Conservation (phyloP, 2,113 vertebrate genomes). For the Panurus biarmicus region DNA sequence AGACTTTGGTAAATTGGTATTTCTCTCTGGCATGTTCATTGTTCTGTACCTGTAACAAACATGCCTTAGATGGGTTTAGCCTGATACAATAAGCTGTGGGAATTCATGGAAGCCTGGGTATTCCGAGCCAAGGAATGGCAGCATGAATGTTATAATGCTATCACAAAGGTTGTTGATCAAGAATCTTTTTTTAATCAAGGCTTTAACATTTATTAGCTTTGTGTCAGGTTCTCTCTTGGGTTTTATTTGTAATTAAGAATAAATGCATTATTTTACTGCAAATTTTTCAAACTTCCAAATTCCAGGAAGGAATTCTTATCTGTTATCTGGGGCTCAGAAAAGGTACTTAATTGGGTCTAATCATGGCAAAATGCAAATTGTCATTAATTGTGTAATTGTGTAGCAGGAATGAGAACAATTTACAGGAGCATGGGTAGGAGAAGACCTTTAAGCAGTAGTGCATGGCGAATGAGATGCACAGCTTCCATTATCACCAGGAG, state of each 20-base stretch:
- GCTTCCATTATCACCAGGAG: constrained; percentile 4
- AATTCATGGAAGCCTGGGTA: not conserved
- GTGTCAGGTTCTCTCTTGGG: not conserved
- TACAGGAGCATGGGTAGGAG: not conserved
- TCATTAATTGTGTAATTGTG: not conserved
- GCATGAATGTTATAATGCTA: not conserved
- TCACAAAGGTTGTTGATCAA: not conserved
- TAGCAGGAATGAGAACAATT: not conserved
- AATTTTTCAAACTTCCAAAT: not conserved
- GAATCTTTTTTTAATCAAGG: not conserved
- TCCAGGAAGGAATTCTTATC: not conserved
- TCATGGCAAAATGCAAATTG: not conserved
- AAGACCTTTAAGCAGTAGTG: not conserved
- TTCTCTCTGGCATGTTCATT: not conserved
- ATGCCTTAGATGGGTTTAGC: not conserved
- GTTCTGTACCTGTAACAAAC: not conserved
- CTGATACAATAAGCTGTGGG: not conserved
- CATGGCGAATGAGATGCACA: constrained; percentile 2
- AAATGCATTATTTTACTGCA: not conserved
- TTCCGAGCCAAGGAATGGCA: not conserved
- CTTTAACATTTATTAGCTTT: not conserved
- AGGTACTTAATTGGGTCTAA: not conserved
- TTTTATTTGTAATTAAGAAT: not conserved
- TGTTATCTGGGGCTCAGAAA: not conserved
- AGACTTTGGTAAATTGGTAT: not conserved